These are phyloP conservation scores for Trichogramma dendrolimi DNA, from an alignment of 2,888 invertebrate genomes.

Conservation along the genomic window DNA sequence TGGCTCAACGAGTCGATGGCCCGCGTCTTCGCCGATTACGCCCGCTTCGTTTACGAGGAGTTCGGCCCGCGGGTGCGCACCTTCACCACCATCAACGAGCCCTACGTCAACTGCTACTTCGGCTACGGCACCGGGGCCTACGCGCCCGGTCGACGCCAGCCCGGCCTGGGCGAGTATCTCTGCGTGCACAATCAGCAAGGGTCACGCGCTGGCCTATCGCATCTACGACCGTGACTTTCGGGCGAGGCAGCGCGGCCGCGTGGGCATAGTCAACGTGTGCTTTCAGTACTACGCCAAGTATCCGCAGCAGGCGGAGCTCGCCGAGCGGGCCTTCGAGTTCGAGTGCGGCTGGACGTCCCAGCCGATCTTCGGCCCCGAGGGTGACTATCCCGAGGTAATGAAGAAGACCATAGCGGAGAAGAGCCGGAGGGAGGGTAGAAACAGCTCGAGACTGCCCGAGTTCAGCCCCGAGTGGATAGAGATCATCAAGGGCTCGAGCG, in stretches of 20 bases:
- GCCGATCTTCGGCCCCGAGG: constrained; percentile 53
- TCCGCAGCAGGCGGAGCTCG: constrained; percentile 24
- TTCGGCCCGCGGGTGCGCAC: constrained; percentile 63
- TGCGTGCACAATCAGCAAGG: constrained; percentile 69
- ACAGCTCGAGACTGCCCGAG: constrained; percentile 52
- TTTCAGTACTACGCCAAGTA: constrained; percentile 29
- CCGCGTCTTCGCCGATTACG: constrained; percentile 62
- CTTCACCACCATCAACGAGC: constrained; percentile 79
- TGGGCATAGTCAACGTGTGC: constrained; percentile 30
- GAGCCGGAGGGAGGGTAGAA: constrained; percentile 51
- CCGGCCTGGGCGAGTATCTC: constrained; percentile 62
- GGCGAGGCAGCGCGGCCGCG: constrained; percentile 56
- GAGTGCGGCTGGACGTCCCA: constrained; percentile 54
- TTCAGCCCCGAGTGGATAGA: constrained; percentile 58
- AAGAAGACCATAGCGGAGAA: constrained; percentile 49
- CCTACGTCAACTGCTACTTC: constrained; percentile 57
- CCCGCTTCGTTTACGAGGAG: constrained; percentile 59
- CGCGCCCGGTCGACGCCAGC: constrained; percentile 32
- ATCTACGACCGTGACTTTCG: constrained; percentile 62
- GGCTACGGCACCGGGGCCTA: constrained; percentile 50
- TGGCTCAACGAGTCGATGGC: constrained; percentile 63
- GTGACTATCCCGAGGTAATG: constrained; percentile 57
- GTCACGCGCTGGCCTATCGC: constrained; percentile 68
- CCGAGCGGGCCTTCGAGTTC: constrained; percentile 42
- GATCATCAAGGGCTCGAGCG: constrained; percentile 60